These are phyloP conservation scores for Eira barbara DNA, from an alignment of 2,113 vertebrate species.

Conservation along the genomic window DNA sequence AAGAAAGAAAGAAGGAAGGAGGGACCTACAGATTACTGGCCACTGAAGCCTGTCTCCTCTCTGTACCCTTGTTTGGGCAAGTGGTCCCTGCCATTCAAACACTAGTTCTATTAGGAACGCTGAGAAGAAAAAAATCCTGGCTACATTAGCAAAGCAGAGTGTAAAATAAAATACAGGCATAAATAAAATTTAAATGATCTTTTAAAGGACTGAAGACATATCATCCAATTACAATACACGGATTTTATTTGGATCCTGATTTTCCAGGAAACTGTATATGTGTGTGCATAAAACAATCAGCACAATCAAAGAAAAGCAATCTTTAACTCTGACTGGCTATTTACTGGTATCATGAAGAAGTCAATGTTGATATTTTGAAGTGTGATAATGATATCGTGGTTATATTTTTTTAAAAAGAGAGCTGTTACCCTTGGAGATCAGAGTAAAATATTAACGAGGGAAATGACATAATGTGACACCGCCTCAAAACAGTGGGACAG, in stretches of 20 bases:
- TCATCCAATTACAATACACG: not conserved
- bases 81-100: not conserved
- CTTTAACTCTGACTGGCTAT: not conserved
- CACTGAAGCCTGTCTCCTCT: not conserved
- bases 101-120: not conserved
- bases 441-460: not conserved
- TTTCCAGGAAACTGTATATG: not conserved
- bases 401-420: not conserved
- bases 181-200: not conserved
- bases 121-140: not conserved
- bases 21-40: not conserved
- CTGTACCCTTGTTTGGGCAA: not conserved
- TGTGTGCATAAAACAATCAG: not conserved
- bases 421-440: not conserved
- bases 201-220: not conserved
- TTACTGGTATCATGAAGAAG: not conserved
- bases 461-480: not conserved
- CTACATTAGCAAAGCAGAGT: not conserved
- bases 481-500: not conserved
- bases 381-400: not conserved
- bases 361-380: not conserved
- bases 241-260: not conserved
- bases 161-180: not conserved
- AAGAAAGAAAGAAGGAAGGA: not conserved
- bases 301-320: not conserved